phyloP scores from a whole-genome alignment of 2,888 invertebrate genomes.

The Trisateles emortualis region DNA sequence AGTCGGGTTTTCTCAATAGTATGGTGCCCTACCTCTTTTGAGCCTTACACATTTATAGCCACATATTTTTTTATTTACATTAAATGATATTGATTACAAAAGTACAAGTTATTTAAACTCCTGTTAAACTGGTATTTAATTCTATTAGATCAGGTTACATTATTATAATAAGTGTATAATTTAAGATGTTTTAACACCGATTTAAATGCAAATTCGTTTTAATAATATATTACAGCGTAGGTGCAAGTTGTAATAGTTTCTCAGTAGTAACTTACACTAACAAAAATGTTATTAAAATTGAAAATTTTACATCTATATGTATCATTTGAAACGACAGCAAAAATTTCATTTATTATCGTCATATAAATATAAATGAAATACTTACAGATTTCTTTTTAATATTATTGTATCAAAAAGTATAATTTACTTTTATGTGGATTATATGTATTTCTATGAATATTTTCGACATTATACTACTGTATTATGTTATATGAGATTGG shows the following conservation, averaged over 20 bases:
- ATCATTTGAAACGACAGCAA: not conserved
- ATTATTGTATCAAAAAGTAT: not conserved
- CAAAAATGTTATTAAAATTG: not conserved
- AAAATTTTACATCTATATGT: slow-evolving; percentile 1
- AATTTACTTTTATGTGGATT: not conserved
- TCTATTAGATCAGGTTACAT: slow-evolving; percentile 28
- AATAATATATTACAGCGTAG: slow-evolving; percentile 27
- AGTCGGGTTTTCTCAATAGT: too few relatives aligned
- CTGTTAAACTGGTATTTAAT: slow-evolving; percentile 28
- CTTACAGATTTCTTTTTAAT: not conserved
- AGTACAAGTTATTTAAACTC: slow-evolving; percentile 20
- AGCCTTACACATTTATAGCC: slow-evolving; percentile 4
- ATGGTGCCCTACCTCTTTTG: too few relatives aligned
- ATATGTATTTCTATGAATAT: too few relatives aligned
- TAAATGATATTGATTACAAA: slow-evolving; percentile 4
- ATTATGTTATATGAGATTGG: too few relatives aligned
- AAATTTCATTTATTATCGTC: slow-evolving; percentile 1
- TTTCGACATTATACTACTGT: too few relatives aligned
- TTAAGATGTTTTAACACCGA: slow-evolving; percentile 29
- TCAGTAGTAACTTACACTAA: slow-evolving; percentile 2
- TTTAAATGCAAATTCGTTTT: slow-evolving; percentile 33
- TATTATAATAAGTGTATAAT: slow-evolving; percentile 35
- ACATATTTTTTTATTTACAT: slow-evolving; percentile 2
- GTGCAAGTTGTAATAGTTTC: slow-evolving; percentile 7
- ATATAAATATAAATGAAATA: not conserved